Percentiles rank a stretch among this genome's conserved stretches.
Conservation (phyloP, 2,113 vertebrate species). For the Psittacula cyanocephala region DNA sequence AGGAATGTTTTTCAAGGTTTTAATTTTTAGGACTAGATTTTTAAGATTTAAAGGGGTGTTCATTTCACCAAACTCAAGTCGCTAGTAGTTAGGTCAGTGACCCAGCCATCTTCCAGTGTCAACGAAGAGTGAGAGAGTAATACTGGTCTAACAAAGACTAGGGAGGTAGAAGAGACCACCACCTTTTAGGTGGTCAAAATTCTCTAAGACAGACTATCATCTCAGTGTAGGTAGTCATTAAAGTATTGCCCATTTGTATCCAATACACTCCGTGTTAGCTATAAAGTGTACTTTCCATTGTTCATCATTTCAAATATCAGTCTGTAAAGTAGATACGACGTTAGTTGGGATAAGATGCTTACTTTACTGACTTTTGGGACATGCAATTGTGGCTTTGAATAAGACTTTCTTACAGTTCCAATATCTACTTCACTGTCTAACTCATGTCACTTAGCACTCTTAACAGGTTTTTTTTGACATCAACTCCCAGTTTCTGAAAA, state of each 20-base stretch:
- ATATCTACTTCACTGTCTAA: background rate
- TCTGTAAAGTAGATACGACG: slow-evolving; percentile 17
- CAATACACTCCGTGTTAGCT: background rate
- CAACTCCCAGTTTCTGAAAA: background rate
- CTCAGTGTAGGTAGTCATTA: background rate
- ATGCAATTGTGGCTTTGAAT: slow-evolving; percentile 27
- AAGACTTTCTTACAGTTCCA: slow-evolving; percentile 12
- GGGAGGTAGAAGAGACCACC: background rate
- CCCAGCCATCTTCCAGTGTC: background rate
- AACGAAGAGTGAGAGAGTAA: background rate
- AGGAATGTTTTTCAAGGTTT: background rate
- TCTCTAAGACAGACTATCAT: background rate
- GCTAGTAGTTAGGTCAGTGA: background rate
- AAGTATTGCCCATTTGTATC: background rate
- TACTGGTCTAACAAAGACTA: background rate
- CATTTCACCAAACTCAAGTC: background rate
- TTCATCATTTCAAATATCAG: slow-evolving; percentile 29
- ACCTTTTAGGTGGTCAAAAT: background rate
- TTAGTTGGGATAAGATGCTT: slow-evolving; percentile 5
- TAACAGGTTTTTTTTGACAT: background rate
- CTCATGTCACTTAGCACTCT: background rate
- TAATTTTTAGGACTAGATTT: background rate
- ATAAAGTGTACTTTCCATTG: background rate
- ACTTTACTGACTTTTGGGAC: slow-evolving; percentile 2
- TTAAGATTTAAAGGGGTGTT: background rate